Base-by-base conservation (phyloP, 2,797 vertebrate species). In the Phylloscopus collybita region DNA sequence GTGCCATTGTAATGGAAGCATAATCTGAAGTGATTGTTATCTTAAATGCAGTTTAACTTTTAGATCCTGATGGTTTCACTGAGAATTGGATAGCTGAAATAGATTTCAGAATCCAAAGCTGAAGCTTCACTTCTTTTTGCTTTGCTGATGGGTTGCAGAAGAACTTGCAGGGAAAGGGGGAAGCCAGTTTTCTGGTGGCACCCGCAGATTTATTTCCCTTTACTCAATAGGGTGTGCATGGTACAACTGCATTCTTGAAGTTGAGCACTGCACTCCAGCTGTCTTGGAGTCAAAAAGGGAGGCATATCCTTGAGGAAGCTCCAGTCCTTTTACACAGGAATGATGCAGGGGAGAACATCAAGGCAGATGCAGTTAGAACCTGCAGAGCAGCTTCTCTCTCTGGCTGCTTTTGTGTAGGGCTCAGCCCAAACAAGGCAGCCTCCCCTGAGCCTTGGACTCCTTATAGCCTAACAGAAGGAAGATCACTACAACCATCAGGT, bases 401-500 rank as follows among this genome's bases (percentile, higher is more conserved):
- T 0, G 3, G 59, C 92, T 83, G 75, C 9, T 29, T 87, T 67
- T 49, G 4, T 49, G 51, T 40, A 62, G 81, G 79, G 65, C 61
- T 79, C 71, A 78, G 69, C 86, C 91, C 94, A 95, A 79, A 91
- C 92, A 88, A 86, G 93, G 75, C 80, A 72, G 42, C 71, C 80
- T 94, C 57, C 79, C 51, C 11, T n/a, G 66, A 74, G 70, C 45
- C 45, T 72, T 86, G 80, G 93, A 87, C 15, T 59, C 40, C 74
- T 82, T 70, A 70, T 70, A 84, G 65, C 34, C 62, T 80, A 64
- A 80, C 92, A 96, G 95, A 80, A 88, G 81, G 93, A 92, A 69
- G 84, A 89, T 85, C 80, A 74, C 85, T 85, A 32, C 60, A 89
- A 95, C 71, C 81, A 93, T 85, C 81, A 94, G 96, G 97, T 96